A percentile compares a stretch with the other conserved stretches of the same genome.
Conservation (phyloP, 2,113 vertebrate species). For the Sula dactylatra region DNA sequence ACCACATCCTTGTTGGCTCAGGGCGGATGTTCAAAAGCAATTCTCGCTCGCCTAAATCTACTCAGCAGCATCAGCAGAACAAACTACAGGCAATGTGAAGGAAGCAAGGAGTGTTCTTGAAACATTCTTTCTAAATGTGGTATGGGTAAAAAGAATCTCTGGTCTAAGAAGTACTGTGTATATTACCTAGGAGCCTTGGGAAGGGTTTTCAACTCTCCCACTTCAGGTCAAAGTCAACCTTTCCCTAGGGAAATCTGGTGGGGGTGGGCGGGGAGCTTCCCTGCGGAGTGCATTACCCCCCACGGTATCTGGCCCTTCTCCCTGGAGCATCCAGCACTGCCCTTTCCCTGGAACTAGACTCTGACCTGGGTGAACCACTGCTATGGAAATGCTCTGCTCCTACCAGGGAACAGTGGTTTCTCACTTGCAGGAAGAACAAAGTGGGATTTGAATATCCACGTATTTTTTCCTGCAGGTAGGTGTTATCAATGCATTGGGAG, state of each 20-base stretch:
- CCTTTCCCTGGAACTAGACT: not conserved
- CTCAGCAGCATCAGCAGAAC: not conserved
- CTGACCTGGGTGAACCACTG: not conserved
- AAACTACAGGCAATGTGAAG: not conserved
- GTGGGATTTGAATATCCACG: not conserved
- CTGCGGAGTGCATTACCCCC: not conserved
- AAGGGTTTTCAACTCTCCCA: not conserved
- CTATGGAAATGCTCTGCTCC: not conserved
- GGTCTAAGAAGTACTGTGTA: not conserved
- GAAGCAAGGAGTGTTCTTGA: not conserved
- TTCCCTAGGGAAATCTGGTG: not conserved
- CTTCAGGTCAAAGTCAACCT: not conserved
- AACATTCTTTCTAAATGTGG: not conserved
- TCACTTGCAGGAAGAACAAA: not conserved
- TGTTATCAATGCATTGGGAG: not conserved
- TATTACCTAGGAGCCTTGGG: not conserved
- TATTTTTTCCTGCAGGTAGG: not conserved
- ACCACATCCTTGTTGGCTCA: not conserved
- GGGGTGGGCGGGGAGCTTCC: not conserved
- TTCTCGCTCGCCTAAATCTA: not conserved
- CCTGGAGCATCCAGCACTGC: not conserved
- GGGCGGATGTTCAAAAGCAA: not conserved
- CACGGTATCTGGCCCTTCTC: not conserved
- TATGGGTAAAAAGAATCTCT: not conserved
- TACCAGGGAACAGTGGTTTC: not conserved